These are phyloP conservation scores for Trypoxylon attenuatum DNA, from an alignment of 2,888 invertebrate species.

Conservation along the genomic window DNA sequence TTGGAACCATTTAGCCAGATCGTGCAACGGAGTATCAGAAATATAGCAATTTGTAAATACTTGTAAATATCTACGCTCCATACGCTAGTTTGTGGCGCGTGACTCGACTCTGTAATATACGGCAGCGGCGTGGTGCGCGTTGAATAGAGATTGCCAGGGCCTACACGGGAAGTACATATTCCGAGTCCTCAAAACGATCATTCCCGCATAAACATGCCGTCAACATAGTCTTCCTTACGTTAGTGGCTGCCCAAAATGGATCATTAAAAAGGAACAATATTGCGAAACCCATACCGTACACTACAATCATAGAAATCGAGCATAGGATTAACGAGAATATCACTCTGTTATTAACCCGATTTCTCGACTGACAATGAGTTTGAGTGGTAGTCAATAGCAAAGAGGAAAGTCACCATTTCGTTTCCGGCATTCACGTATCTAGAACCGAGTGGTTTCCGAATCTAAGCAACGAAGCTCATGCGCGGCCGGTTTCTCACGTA, in stretches of 20 bases:
- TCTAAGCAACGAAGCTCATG: background rate
- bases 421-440: too few species aligned
- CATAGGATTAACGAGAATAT: background rate
- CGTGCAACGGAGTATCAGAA: background rate
- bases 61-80: slow-evolving; percentile 46
- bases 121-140: slow-evolving; percentile 43
- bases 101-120: slow-evolving; percentile 51
- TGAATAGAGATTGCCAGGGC: slow-evolving; percentile 50
- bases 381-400: too few species aligned
- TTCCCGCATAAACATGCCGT: slow-evolving; percentile 21
- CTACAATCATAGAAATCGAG: too few species aligned
- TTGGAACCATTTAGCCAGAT: slow-evolving; percentile 1
- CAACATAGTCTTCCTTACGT: slow-evolving; percentile 26
- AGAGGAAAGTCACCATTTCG: too few species aligned
- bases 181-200: slow-evolving; percentile 28
- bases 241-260: background rate
- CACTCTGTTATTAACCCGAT: background rate
- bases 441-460: too few species aligned
- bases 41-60: slow-evolving; percentile 47
- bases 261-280: background rate
- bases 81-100: slow-evolving; percentile 41
- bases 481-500: slow-evolving; percentile 25
- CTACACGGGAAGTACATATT: slow-evolving; percentile 22
- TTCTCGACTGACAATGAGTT: too few species aligned
- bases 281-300: too few species aligned